These are phyloP conservation scores for Gallinago undulata DNA, from an alignment of 2,113 vertebrate genomes.

Conservation along the genomic window DNA sequence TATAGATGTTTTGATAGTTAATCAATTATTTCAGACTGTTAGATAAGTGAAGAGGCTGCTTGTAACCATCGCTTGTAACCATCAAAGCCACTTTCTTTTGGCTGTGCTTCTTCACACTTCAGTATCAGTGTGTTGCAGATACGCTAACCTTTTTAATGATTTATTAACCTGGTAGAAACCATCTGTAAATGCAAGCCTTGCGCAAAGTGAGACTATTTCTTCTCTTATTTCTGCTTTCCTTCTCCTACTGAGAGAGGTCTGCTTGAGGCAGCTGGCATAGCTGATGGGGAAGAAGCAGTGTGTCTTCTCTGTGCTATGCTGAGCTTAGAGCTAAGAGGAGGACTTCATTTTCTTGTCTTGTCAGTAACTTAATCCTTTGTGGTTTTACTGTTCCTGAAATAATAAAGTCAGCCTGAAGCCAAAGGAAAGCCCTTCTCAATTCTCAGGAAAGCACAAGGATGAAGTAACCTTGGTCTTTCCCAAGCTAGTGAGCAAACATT, in stretches of 20 bases:
- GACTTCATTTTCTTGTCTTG: slow-evolving; percentile 47
- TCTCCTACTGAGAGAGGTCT: neutral
- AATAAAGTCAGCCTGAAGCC: slow-evolving; percentile 4
- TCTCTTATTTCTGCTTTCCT: neutral
- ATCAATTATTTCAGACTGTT: slow-evolving; percentile 19
- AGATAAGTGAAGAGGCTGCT: neutral
- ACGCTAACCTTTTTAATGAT: neutral
- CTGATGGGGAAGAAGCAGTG: neutral
- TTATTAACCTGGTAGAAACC: slow-evolving; percentile 6
- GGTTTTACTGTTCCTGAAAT: slow-evolving; percentile 32
- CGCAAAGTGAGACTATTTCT: neutral
- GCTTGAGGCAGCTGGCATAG: neutral
- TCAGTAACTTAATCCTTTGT: slow-evolving; percentile 45
- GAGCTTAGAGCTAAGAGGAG: slow-evolving; percentile 19
- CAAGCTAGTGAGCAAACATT: neutral
- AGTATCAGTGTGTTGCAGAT: neutral
- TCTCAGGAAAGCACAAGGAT: slow-evolving; percentile 34
- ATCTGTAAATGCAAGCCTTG: neutral
- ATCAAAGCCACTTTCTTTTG: neutral
- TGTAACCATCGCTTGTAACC: neutral
- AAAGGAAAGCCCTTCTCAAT: slow-evolving; percentile 39
- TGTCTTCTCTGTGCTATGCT: neutral
- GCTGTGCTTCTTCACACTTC: neutral
- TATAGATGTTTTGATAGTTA: neutral
- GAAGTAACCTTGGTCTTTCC: slow-evolving; percentile 25